These are phyloP conservation scores for Napeogenes inachia DNA, from an alignment of 2,888 invertebrate genomes.

Conservation along the genomic window DNA sequence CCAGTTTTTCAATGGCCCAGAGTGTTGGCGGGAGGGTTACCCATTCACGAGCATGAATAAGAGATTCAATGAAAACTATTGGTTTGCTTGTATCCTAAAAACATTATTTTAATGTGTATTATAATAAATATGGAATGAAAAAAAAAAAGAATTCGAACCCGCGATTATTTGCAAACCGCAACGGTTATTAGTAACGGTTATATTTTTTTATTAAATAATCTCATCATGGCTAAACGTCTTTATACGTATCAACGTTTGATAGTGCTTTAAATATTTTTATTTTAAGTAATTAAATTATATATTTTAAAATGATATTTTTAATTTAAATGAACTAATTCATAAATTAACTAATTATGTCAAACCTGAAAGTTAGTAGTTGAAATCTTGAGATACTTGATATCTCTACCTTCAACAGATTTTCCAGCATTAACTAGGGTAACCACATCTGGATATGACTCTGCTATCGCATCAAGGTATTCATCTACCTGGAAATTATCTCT, in stretches of 20 bases:
- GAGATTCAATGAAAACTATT: conserved; percentile 76
- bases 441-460: conserved; percentile 20
- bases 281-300: no score
- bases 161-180: no score
- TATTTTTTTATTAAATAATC: no score
- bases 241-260: no score
- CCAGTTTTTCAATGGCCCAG: conserved; percentile 80
- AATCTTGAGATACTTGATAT: conserved; percentile 27
- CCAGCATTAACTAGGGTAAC: conserved; percentile 22
- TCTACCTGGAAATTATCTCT: conserved; percentile 19
- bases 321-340: no score
- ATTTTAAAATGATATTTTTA: no score
- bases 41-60: conserved; percentile 83
- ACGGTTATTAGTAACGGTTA: no score
- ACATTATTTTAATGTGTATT: not conserved
- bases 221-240: no score
- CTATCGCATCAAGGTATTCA: conserved; percentile 24
- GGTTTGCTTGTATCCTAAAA: conserved; percentile 63
- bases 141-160: no score
- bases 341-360: not conserved
- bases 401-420: conserved; percentile 24
- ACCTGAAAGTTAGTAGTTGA: conserved; percentile 24
- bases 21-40: conserved; percentile 78
- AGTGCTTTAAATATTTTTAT: no score
- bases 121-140: no score